Evolutionary conservation across 2,113 vertebrate genomes (phyloP), one percentile per base, ranked within the genome.

Genomic region (Monopterus albus): DNA sequence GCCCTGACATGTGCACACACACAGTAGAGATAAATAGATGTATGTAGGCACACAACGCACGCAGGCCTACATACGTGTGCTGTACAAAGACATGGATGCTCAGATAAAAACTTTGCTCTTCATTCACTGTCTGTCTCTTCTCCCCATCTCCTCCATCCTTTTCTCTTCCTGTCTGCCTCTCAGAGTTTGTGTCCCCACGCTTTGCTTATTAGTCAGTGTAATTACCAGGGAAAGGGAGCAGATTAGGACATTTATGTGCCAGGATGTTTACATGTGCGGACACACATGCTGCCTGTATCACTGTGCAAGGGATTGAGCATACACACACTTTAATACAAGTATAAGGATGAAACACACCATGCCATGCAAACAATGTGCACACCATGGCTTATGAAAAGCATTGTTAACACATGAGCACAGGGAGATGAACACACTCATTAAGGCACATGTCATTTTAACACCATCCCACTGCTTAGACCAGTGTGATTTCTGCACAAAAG

Each of bases 141-240:
- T 11, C 56, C 25, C 60, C 53, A 33, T 65, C 35, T 59, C 43
- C 45, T 31, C 79, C 38, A 29, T 76, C 17, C 40, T 31, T 50
- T 26, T n/a, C 13, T 68, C 40, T 7, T 50, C 14, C 49, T 33
- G 28, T 39, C 63, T 45, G 15, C 28, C 51, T 26, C 55, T 15
- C 50, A 12, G 29, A 28, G 45, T 64, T 55, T 33, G 17, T 53
- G 64, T 81, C 72, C 60, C 60, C 55, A 21, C 33, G 75, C 75
- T 75, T 79, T 84, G 74, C 91, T 88, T 79, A 81, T 90, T 88
- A 88, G 87, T 87, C 85, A 83, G 77, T 66, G 79, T 89, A 91
- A 91, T 90, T 90, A 88, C 72, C 62, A 73, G 72, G 79, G 83
- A 89, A 81, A 76, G 86, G 62, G 72, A 89, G 77, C 89, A 90